Evolutionary conservation across 1,140 invertebrate species (phyloP), one percentile per base, ranked within the genome.

Genomic region (Heliothis virescens): DNA sequence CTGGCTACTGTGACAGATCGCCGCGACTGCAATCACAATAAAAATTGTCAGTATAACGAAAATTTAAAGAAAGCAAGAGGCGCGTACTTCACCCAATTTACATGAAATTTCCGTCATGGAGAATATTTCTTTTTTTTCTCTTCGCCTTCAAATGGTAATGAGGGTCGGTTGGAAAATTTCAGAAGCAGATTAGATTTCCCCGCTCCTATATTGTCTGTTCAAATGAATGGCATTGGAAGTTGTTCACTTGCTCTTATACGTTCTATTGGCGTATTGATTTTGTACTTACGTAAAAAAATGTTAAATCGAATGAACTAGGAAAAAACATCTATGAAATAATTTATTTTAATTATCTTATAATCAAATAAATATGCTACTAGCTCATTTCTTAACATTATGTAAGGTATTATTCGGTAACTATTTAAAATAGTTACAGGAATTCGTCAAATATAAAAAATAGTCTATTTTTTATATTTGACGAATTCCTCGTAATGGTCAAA

Each of bases 81-180:
- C 80, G 82, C 80, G 82, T 86, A 85, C 85, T 88, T 87, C 81
- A 85, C 79, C 82, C 81, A 90, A 92, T 93, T 93, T 91, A 89
- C 90, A 92, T 93, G 87, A 89, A 90, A 91, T 92, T 91, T 91
- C 87, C 84, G 87, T 84, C 84, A 86, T 87, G 86, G 82, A 83
- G 84, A 89, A 87, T 89, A 89, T 86, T 89, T 88, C 82, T 85
- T 89, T 86, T 79, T 90, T 83, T 81, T 83, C 79, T 80, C 72
- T 80, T 63, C 81, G 86, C 86, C 85, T 88, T 87, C 87, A 86
- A 89, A 92, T 90, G 88, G 86, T 92, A 92, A 93, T 91, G 89
- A 91, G 87, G 83, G 86, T 82, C 82, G 84, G 87, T 89, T 86
- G 85, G 84, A 87, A 89, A 91, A 87, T 89, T 92, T 90, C 90